Base-by-base conservation (phyloP, 1,140 invertebrate genomes). In the Araneus ventricosus region DNA sequence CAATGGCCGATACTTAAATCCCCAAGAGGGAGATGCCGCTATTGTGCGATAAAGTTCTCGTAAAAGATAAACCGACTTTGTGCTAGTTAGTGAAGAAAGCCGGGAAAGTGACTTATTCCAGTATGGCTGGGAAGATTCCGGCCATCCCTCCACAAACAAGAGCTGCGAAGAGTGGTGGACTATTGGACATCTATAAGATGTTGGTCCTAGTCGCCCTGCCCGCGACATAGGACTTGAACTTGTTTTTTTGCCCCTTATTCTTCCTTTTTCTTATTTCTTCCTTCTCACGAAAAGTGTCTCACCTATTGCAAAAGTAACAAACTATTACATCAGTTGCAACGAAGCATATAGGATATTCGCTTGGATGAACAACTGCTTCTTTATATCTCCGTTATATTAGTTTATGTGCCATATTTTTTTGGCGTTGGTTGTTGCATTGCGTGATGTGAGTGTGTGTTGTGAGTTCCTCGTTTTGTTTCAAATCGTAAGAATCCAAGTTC, bases 181-280 rank as follows among this genome's bases (percentile, higher is more conserved):
- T 89, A 89, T 89, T 89, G 88, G 88, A 89, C 88, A 79, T 89
- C 88, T 30, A 45, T 79, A 89, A 89, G 88, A 89, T 79, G 63
- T 89, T 79, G 57, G 24, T 30, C 41, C 70, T n/a, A 24, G 30
- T 37, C 86, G 39, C 37, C 86, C 86, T 52, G 61, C 39, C 86
- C n/a, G 39, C 8, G 52, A 86, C 84, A 52, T 82, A 41, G 80
- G 41, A 52, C 52, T 86, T 86, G 84, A 20, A 20, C 41, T 57
- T 75, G 63, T 27, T 45, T 75, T 37, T 30, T 75, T 89, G 57
- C 37, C 41, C n/a, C 17, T 57, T 79, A 39, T 17, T 20, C 5
- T 88, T 10, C 34, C 63, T 67, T 39, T 39, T 70, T 41, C 37
- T 34, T 45, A 24, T 41, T 85, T 30, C n/a, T 7, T 59, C 45